A percentile compares a stretch with the other conserved stretches of the same genome.
Evolutionary conservation across 2,113 vertebrate genomes (phyloP).

Genomic region (Bubo blakistoni): DNA sequence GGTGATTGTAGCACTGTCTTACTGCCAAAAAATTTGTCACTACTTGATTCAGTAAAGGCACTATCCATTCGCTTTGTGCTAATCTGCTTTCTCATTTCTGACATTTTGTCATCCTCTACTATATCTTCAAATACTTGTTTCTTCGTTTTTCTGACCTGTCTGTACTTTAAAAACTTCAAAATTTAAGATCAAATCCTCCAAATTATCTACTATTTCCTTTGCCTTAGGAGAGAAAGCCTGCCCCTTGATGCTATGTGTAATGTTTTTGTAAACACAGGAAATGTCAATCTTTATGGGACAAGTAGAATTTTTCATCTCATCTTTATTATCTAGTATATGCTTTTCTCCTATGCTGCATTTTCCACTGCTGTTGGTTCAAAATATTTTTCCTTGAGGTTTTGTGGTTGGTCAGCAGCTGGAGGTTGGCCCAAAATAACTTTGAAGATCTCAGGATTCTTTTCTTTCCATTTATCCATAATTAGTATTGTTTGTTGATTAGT

Average conservation of each 20-base stretch:
- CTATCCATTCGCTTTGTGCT: neutral
- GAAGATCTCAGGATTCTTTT: neutral
- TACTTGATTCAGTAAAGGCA: neutral
- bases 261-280: neutral
- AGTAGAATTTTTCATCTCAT: neutral
- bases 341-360: neutral
- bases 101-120: neutral
- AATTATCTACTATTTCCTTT: neutral
- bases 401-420: neutral
- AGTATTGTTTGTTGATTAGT: neutral
- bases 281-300: neutral
- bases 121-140: neutral
- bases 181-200: neutral
- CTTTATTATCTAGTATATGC: neutral
- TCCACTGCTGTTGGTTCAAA: neutral
- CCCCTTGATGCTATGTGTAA: neutral
- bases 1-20: neutral
- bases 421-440: neutral
- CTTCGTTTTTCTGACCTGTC: neutral
- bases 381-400: neutral
- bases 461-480: neutral
- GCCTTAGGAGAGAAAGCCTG: neutral
- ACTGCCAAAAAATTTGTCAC: neutral
- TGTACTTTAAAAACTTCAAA: neutral
- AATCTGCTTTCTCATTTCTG: neutral